A percentile compares a stretch with the other conserved stretches of the same genome.
Evolutionary conservation across 2,113 vertebrate genomes (phyloP).

Genomic region (Crypturellus undulatus): DNA sequence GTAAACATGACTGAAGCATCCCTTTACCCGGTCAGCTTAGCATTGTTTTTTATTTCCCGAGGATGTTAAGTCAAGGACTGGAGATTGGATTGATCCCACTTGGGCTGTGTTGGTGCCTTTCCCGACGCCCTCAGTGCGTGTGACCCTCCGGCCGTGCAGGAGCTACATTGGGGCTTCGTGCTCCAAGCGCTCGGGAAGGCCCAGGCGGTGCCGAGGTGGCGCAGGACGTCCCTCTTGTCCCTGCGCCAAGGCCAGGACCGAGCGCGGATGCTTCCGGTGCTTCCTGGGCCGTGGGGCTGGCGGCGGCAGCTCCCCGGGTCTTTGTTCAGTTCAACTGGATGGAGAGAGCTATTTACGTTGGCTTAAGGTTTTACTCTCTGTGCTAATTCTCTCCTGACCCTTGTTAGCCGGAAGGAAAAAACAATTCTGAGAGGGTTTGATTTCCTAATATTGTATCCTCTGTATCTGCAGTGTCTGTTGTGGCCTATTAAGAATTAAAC

Average conservation of each 20-base stretch:
- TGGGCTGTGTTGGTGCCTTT: too few relatives aligned
- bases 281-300: neutral
- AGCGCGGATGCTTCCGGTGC: too few relatives aligned
- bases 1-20: conserved; percentile 6
- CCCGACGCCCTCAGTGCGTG: too few relatives aligned
- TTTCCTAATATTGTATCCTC: conserved; percentile 60
- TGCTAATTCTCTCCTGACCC: conserved; percentile 71
- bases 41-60: neutral
- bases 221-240: too few relatives aligned
- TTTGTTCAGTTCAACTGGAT: neutral
- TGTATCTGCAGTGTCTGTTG: conserved; percentile 61
- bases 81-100: neutral
- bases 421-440: conserved; percentile 64
- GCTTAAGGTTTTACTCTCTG: conserved; percentile 42
- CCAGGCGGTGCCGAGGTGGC: too few relatives aligned
- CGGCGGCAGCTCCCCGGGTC: neutral
- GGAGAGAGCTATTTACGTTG: conserved; percentile 1
- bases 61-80: neutral
- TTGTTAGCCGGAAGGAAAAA: conserved; percentile 73
- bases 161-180: too few relatives aligned
- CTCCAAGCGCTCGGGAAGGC: too few relatives aligned
- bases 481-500: conserved; percentile 78
- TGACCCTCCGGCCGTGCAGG: too few relatives aligned
- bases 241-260: too few relatives aligned
- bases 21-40: neutral